Conservation (phyloP, 2,888 invertebrate species). For the Drosophila macrospina region DNA sequence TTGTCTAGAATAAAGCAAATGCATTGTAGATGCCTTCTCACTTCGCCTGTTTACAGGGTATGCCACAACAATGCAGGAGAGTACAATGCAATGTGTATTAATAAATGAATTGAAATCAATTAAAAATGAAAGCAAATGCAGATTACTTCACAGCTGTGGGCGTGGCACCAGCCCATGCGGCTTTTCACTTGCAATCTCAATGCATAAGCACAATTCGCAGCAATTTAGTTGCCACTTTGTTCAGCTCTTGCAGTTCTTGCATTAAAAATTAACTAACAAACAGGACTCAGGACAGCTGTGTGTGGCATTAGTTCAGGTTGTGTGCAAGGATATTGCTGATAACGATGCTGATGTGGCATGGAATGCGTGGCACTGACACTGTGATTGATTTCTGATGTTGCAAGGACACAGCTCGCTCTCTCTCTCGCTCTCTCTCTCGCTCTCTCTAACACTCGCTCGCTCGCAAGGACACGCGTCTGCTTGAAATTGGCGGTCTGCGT, state of each 20-base stretch:
- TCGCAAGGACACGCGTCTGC: constrained; percentile 43
- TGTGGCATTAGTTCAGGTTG: neutral
- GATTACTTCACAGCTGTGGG: neutral
- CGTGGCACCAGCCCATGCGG: neutral
- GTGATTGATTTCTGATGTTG: constrained; percentile 54
- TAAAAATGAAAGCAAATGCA: constrained; percentile 11
- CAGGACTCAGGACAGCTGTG: neutral
- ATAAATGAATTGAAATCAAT: constrained; percentile 35
- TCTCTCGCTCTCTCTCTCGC: neutral
- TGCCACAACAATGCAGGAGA: neutral
- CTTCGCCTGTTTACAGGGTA: neutral
- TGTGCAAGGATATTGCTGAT: neutral
- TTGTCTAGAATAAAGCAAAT: neutral
- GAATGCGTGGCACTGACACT: constrained; percentile 21
- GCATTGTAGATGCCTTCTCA: neutral
- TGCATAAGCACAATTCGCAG: neutral
- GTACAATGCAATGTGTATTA: neutral
- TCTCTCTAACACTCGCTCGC: no score
- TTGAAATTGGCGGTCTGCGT: constrained; percentile 22
- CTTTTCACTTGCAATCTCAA: no score
- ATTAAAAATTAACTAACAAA: neutral
- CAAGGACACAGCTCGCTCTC: constrained; percentile 36
- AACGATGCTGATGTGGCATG: constrained; percentile 1
- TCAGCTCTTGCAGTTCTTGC: no score
- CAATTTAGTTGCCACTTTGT: no score